Evolutionary conservation across 2,113 vertebrate species (phyloP), one percentile per base, ranked within the genome.

Genomic region (Phainopepla nitens): DNA sequence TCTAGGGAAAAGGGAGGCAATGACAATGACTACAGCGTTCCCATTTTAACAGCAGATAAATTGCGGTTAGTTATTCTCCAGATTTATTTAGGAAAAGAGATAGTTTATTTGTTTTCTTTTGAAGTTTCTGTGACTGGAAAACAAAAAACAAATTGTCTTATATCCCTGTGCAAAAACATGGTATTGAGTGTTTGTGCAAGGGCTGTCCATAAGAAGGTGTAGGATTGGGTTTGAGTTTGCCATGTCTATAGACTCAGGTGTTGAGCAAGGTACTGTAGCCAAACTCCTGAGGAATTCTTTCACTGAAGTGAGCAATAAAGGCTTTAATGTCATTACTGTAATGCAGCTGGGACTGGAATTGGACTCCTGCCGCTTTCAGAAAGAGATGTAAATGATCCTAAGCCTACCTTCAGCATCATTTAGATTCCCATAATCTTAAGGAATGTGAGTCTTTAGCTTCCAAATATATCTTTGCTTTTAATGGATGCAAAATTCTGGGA

Each of bases 231-330:
- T 89, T 36, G 28, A 27, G 4, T 77, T 81, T 66, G 4, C 24
- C 4, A 2, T 1, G 0, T 10, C 1, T 5, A 3, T 2, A 45
- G 17, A 13, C 11, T 62, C 21, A 9, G 42, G 24, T 29, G 21
- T 53, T 69, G 36, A 49, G 28, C 27, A 58, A 53, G 20, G 6
- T 39, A 2, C 4, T 71, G 35, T 36, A 85, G 50, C 21, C 35
- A 6, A 68, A 27, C 16, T 82, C 10, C 7, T 28, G 27, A 47
- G 53, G 53, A 60, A 60, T 75, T 5, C 12, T 58, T 16, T 45
- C 13, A 31, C 29, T 35, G 27, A 79, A 56, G 21, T 7, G 20
- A 71, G 4, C 25, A 85, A 47, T 68, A 64, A 71, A 54, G 36
- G 9, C 24, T 87, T 83, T 60, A 47, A 35, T 77, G 31, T 39